phyloP scores from a whole-genome alignment of 2,888 invertebrate species.

The Cataglyphis albicans region DNA sequence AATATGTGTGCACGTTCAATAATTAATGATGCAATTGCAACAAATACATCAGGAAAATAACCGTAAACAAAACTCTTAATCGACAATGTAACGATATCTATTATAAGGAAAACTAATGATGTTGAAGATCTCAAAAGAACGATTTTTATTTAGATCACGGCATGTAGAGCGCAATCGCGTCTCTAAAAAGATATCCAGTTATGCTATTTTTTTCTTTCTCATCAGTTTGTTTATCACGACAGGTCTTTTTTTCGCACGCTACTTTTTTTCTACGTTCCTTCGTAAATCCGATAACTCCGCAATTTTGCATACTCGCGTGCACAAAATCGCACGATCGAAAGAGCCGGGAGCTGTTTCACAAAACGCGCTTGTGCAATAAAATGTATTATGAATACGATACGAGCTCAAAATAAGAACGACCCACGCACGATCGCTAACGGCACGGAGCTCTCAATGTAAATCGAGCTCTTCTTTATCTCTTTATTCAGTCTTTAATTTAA shows the following conservation, averaged over 20 bases:
- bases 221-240: conserved; percentile 28
- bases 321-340: conserved; percentile 27
- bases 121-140: background rate
- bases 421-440: background rate
- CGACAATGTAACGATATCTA: background rate
- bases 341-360: background rate
- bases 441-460: background rate
- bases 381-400: background rate
- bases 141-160: conserved; percentile 4
- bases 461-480: background rate
- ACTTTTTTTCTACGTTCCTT: conserved; percentile 22
- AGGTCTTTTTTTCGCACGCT: conserved; percentile 8
- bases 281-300: conserved; percentile 32
- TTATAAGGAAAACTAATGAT: background rate
- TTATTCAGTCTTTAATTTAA: background rate
- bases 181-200: background rate
- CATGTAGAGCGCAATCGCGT: background rate
- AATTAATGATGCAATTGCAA: background rate
- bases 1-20: too few species aligned
- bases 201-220: background rate
- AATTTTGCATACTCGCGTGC: conserved; percentile 32
- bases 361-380: conserved; percentile 2
- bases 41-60: background rate
- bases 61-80: background rate
- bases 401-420: background rate